Conservation (phyloP, 1,140 invertebrate genomes). For the Ridgeia piscesae region DNA sequence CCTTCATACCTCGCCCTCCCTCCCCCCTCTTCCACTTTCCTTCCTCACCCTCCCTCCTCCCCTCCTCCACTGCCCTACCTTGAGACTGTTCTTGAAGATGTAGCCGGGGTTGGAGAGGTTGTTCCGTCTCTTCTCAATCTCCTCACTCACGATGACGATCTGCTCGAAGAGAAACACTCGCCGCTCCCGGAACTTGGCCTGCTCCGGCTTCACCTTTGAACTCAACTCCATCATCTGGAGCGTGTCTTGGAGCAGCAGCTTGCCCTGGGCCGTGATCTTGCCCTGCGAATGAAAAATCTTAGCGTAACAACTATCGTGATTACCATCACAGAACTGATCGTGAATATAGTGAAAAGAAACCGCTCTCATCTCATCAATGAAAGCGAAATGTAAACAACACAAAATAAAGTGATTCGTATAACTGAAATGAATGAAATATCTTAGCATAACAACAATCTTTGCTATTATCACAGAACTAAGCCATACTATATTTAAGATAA, state of each 20-base stretch:
- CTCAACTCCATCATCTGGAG: conserved; percentile 72
- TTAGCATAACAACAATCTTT: no score
- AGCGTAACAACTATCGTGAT: not conserved
- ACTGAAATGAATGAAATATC: not conserved
- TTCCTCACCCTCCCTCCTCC: not conserved
- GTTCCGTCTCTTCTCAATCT: conserved; percentile 79
- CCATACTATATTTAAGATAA: no score
- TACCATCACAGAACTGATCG: no score
- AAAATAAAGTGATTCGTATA: not conserved
- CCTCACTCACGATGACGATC: conserved; percentile 94
- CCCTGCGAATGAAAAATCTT: conserved; percentile 66
- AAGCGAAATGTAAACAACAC: not conserved
- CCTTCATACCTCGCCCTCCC: not conserved
- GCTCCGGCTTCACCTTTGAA: conserved; percentile 30
- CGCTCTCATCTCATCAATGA: not conserved
- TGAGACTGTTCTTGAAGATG: conserved; percentile 94
- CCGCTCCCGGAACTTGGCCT: conserved; percentile 75
- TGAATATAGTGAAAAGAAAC: no score
- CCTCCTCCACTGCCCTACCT: conserved; percentile 65
- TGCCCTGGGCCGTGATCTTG: conserved; percentile 96
- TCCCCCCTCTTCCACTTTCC: not conserved
- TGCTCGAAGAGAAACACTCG: conserved; percentile 99
- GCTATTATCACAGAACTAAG: no score
- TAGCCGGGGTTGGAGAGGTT: conserved; percentile 94
- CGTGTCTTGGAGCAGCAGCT: conserved; percentile 87